These are phyloP conservation scores for Epinotia bilunana DNA, from an alignment of 2,888 invertebrate genomes.

Conservation along the genomic window DNA sequence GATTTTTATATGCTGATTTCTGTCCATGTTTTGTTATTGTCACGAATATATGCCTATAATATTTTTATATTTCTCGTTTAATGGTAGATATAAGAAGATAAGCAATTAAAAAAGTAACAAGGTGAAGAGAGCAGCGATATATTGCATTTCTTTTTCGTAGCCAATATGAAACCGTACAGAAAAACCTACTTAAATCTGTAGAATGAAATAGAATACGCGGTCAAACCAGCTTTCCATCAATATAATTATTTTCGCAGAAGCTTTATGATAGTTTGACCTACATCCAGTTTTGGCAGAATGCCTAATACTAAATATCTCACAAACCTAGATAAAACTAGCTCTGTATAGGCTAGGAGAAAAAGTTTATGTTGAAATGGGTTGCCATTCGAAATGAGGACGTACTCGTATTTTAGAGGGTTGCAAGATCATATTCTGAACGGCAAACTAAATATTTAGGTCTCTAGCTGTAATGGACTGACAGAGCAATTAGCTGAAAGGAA, in stretches of 20 bases:
- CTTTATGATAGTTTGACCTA: conserved; percentile 26
- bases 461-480: background rate
- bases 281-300: conserved; percentile 38
- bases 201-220: conserved; percentile 4
- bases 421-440: background rate
- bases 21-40: too few species aligned
- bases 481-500: conserved; percentile 1
- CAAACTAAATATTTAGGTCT: background rate
- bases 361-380: background rate
- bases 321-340: conserved; percentile 31
- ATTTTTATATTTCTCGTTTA: too few species aligned
- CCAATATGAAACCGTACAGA: too few species aligned
- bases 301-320: conserved; percentile 25
- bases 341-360: background rate
- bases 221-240: conserved; percentile 15
- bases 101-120: too few species aligned
- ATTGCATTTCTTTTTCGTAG: too few species aligned
- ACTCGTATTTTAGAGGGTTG: background rate
- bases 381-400: background rate
- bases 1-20: too few species aligned
- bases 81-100: too few species aligned
- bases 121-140: too few species aligned
- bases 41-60: too few species aligned
- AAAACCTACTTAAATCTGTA: background rate
- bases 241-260: conserved; percentile 26